Base-by-base conservation (phyloP, 1,140 invertebrate genomes). In the Chlorops oryzae region DNA sequence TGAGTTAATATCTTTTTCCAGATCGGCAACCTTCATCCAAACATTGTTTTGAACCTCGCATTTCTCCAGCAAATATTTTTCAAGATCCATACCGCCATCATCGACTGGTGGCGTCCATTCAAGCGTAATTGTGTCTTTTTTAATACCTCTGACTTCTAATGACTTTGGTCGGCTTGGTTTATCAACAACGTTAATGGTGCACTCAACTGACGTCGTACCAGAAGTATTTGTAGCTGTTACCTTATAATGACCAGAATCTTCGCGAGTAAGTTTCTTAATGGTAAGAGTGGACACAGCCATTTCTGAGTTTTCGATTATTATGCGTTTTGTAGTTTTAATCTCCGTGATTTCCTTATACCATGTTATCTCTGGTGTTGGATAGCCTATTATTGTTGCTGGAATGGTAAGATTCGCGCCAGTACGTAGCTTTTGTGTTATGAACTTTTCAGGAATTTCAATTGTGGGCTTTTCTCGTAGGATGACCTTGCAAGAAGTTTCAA, bases 121-220 rank as follows among this genome's bases (percentile, higher is more conserved):
- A 43, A 91, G 77, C 2, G 78, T 82, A 3, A 89, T 80, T 0
- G 82, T 81, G 56, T 87, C 82, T 55, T 81, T 79, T 55, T 81
- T 81, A 18, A 90, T 79, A 57, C 89, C 85, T 57, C 82, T 84
- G 23, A 89, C 78, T 27, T 81, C 68, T 2, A 93, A 74, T 13
- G 87, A 85, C 28, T 88, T 81, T 0, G 92, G 92, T 61, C 82
- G 83, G 49, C 81, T 80, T 5, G 92, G 92, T 70, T 89, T 87
- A 61, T 92, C 90, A 44, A 90, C 84, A n/a, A 94, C 88, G 72
- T 81, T 77, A 9, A 94, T 80, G 28, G 78, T 79, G 52, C 90
- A 74, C 59, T 90, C 86, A 9, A 82, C 74, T n/a, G 78, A 75
- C 17, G 81, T 78, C 12, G 76, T 76, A 7, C 90, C 91, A 45